These are phyloP conservation scores for Macroglossus sobrinus DNA, from an alignment of 2,113 vertebrate species.

Conservation along the genomic window DNA sequence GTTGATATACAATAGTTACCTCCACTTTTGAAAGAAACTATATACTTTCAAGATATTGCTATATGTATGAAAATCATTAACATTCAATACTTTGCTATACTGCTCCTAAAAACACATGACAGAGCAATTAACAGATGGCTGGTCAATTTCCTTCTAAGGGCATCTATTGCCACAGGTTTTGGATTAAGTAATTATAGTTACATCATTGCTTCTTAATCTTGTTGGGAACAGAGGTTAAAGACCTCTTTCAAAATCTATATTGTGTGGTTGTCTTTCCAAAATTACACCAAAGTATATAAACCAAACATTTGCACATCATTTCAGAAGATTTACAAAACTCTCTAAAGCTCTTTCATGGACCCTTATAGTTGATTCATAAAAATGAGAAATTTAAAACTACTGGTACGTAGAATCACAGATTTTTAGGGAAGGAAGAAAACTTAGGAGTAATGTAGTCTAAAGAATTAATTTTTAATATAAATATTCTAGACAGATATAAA, in stretches of 20 bases:
- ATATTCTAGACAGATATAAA: neutral
- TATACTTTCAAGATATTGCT: conserved; percentile 20
- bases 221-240: neutral
- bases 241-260: conserved; percentile 5
- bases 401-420: neutral
- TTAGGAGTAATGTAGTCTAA: neutral
- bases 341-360: neutral
- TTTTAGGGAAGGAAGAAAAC: neutral
- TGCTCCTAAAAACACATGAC: conserved; percentile 37
- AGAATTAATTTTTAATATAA: neutral
- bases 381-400: conserved; percentile 14
- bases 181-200: conserved; percentile 35
- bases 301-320: neutral
- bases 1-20: too few relatives aligned
- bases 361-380: neutral
- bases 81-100: conserved; percentile 19
- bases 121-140: conserved; percentile 20
- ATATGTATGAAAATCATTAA: conserved; percentile 7
- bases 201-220: neutral
- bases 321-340: neutral
- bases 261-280: conserved; percentile 9
- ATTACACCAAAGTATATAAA: neutral
- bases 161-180: neutral
- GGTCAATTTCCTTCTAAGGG: conserved; percentile 24
- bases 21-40: conserved; percentile 11